Evolutionary conservation across 2,888 invertebrate species (phyloP).

Genomic region (Drosophila melanocephala): DNA sequence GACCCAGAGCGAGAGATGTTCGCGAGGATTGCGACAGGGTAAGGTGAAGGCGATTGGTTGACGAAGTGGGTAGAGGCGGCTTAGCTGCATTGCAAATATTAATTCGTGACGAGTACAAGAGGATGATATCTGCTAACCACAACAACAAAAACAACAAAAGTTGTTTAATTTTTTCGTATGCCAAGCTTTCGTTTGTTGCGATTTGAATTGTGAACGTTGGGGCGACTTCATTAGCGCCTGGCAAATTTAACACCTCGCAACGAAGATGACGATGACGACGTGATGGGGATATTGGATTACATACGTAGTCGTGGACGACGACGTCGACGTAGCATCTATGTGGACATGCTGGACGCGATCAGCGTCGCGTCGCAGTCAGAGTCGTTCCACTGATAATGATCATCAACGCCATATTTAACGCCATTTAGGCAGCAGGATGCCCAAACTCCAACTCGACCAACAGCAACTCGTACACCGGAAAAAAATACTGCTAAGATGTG

Average conservation of each 20-base stretch:
- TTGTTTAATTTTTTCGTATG: slow-evolving; percentile 45
- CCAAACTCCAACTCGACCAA: slow-evolving; percentile 32
- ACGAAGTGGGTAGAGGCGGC: background rate
- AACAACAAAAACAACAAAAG: slow-evolving; percentile 1
- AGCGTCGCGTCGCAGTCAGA: slow-evolving; percentile 16
- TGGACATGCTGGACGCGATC: slow-evolving; percentile 25
- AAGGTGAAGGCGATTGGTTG: slow-evolving; percentile 1
- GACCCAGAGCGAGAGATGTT: slow-evolving; percentile 45
- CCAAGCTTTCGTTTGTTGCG: slow-evolving; percentile 33
- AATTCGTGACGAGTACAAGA: slow-evolving; percentile 67
- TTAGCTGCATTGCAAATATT: slow-evolving; percentile 59
- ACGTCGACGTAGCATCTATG: slow-evolving; percentile 16
- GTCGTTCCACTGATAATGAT: slow-evolving; percentile 70
- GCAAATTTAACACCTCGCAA: slow-evolving; percentile 67
- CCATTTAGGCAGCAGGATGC: slow-evolving; percentile 73
- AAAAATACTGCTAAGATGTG: background rate
- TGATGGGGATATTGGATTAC: slow-evolving; percentile 76
- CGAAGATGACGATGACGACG: slow-evolving; percentile 47
- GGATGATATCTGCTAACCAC: slow-evolving; percentile 34
- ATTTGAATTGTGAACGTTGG: slow-evolving; percentile 46
- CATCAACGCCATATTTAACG: slow-evolving; percentile 78
- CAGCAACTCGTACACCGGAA: slow-evolving; percentile 6
- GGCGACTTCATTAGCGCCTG: slow-evolving; percentile 69
- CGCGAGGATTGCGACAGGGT: slow-evolving; percentile 23
- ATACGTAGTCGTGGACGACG: slow-evolving; percentile 32